phyloP scores from a whole-genome alignment of 64 coral and sea anemone species.

The Astreopora myriophthalma region DNA sequence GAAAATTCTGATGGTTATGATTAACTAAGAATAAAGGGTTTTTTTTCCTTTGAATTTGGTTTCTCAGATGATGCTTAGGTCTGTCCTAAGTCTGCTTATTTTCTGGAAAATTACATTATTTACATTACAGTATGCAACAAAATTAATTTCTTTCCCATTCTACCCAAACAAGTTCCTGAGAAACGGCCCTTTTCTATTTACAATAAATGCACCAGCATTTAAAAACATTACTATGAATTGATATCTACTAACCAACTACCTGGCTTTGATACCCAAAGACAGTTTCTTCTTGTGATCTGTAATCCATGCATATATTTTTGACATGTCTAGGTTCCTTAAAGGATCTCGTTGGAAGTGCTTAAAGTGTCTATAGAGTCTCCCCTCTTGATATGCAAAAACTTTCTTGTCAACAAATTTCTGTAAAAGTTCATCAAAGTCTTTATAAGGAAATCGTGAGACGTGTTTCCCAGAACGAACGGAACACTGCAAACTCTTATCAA shows the following conservation, averaged over 20 bases:
- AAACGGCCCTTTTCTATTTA: neutral
- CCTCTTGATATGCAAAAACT: neutral
- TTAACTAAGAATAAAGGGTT: too few species aligned
- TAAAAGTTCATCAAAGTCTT: conserved; percentile 11
- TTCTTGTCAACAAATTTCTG: neutral
- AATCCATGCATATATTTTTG: neutral
- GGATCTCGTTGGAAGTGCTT: neutral
- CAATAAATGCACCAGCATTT: neutral
- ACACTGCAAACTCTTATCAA: conserved; percentile 49
- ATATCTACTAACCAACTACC: neutral
- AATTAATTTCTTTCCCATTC: too few species aligned
- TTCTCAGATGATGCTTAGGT: too few species aligned
- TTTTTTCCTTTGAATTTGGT: too few species aligned
- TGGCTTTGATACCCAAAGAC: neutral
- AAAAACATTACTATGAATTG: neutral
- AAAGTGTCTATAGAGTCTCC: neutral
- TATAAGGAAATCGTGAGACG: neutral
- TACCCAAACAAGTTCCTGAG: neutral
- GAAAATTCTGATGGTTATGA: too few species aligned
- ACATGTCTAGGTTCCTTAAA: neutral
- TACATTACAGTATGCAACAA: too few species aligned
- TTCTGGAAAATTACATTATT: too few species aligned
- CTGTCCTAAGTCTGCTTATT: too few species aligned
- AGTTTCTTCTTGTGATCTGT: conserved; percentile 22
- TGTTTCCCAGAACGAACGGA: conserved; percentile 30